Conservation (phyloP, 2,113 vertebrate genomes). For the Columba livia region DNA sequence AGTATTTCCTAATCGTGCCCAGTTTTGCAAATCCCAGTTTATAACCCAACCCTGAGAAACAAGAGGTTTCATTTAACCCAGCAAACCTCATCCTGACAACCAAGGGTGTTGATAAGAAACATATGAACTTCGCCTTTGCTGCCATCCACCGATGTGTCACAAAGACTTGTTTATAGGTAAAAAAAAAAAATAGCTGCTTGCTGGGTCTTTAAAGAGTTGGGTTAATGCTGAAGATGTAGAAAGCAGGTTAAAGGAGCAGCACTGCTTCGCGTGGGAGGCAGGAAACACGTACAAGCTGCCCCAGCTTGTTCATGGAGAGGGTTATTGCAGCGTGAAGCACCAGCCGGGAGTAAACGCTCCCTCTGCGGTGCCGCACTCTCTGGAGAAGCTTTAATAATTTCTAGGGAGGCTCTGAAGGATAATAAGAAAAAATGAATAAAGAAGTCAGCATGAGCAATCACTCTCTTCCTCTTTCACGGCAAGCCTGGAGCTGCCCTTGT, state of each 20-base stretch:
- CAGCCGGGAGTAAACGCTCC: not conserved
- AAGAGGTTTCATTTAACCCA: not conserved
- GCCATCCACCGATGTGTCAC: not conserved
- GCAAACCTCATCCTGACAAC: not conserved
- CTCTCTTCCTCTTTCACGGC: not conserved
- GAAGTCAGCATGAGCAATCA: not conserved
- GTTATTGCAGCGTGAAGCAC: rapidly evolving
- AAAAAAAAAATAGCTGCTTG: not conserved
- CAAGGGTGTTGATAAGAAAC: not conserved
- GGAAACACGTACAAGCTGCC: not conserved
- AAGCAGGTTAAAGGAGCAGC: slow-evolving; percentile 6
- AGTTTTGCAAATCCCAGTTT: not conserved
- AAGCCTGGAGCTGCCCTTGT: not conserved
- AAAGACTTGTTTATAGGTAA: not conserved
- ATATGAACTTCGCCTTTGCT: not conserved
- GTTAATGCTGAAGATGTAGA: not conserved
- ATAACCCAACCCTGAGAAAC: not conserved
- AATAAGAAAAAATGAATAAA: not conserved
- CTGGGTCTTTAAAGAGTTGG: not conserved
- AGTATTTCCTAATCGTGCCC: not conserved
- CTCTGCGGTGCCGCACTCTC: rapidly evolving
- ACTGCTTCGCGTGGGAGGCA: not conserved
- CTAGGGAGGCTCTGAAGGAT: not conserved
- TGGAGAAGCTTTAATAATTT: not conserved
- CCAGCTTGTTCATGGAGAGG: rapidly evolving